Evolutionary conservation across 2,113 vertebrate genomes (phyloP), one percentile per base, ranked within the genome.

Genomic region (Laticauda laticaudata): DNA sequence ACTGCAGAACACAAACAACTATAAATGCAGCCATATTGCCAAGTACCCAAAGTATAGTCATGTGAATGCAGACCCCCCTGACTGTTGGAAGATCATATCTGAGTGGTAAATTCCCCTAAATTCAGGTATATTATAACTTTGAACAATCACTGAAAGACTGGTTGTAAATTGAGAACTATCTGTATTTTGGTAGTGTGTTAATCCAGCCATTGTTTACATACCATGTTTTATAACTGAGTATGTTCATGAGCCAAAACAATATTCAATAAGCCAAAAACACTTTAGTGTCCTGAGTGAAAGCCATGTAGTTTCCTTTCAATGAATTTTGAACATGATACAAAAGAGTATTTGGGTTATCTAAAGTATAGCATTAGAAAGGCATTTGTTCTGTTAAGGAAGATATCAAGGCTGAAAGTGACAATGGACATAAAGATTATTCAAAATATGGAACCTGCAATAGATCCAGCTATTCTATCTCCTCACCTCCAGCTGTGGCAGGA

Each of bases 401-500:
- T 43, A 81, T 39, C 75, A 43, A 43, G 18, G 75, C 75, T 81
- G 34, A 43, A 81, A 43, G 34, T 81, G 75, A 43, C 75, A 43
- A 81, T 39, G 34, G 75, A 21, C 34, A 39, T 43, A 81, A 45
- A 24, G 3, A 89, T 90, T 92, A 91, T 69, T 18, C 24, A 81
- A 7, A 1, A 1, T 87, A 51, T 18, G 51, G 43, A 39, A 87
- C 23, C 64, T 91, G 88, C 88, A 94, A 85, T 39, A 21, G 21
- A 0, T 0, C 0, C 1, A 23, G 14, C 93, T 51, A 21, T 23
- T 86, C 85, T 92, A 75, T 89, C 54, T 94, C 93, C 97, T 98
- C 94, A 99, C 99, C 99, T 98, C 98, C 94, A 98, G 98, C 90
- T 97, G 98, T 0, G 99, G 99, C 94, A 99, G 98, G 94, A 99